phyloP scores from a whole-genome alignment of 2,888 invertebrate genomes.

The Agelastica alni region DNA sequence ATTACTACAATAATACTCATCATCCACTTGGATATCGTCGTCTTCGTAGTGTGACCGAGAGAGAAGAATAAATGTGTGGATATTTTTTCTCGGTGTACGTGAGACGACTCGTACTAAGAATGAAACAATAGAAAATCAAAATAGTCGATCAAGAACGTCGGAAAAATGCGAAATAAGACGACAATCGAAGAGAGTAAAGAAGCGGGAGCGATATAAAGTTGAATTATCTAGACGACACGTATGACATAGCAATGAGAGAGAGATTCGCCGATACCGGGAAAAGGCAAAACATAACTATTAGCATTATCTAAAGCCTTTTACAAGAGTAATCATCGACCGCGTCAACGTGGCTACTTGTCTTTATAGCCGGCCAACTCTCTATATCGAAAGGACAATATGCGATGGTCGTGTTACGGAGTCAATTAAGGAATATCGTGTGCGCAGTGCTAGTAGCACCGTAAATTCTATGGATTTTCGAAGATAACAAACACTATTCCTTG shows the following conservation, averaged over 20 bases:
- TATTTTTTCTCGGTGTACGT: no score
- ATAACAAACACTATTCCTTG: slow-evolving; percentile 38
- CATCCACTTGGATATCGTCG: no score
- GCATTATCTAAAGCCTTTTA: slow-evolving; percentile 17
- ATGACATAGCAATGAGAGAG: slow-evolving; percentile 24
- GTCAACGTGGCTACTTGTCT: slow-evolving; percentile 42
- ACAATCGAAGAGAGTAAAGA: slow-evolving; percentile 9
- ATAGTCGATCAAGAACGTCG: background rate
- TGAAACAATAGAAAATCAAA: slow-evolving; percentile 8
- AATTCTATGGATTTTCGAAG: slow-evolving; percentile 47
- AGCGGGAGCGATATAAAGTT: background rate
- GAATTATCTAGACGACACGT: slow-evolving; percentile 16
- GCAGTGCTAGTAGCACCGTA: slow-evolving; percentile 47
- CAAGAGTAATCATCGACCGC: slow-evolving; percentile 26
- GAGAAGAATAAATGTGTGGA: no score
- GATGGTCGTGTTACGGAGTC: slow-evolving; percentile 47
- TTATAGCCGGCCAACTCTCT: slow-evolving; percentile 40
- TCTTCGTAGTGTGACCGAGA: no score
- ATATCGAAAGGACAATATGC: slow-evolving; percentile 41
- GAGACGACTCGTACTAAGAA: no score
- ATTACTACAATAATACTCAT: no score
- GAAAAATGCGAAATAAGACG: slow-evolving; percentile 6
- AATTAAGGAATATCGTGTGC: slow-evolving; percentile 47
- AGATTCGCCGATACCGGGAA: slow-evolving; percentile 30
- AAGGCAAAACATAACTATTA: slow-evolving; percentile 34